A percentile compares a stretch with the other conserved stretches of the same genome.
Evolutionary conservation across 2,113 vertebrate species (phyloP).

Genomic region (Fukomys damarensis): DNA sequence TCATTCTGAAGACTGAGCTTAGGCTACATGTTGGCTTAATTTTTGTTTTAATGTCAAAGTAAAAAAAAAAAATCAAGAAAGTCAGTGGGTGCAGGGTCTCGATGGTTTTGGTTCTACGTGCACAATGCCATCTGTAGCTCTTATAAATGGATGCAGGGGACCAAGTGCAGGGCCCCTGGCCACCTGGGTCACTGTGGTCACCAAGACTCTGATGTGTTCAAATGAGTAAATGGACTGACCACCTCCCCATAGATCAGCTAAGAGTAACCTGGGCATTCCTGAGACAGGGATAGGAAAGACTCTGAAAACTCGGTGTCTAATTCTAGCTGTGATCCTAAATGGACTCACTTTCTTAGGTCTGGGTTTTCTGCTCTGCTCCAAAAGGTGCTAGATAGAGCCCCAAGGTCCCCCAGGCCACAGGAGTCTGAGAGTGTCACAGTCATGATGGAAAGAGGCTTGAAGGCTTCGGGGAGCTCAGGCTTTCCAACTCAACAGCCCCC

Average conservation of each 20-base stretch:
- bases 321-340: background rate
- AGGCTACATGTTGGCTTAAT: background rate
- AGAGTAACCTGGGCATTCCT: too few species aligned
- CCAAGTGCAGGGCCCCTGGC: too few species aligned
- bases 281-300: background rate
- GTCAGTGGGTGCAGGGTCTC: background rate
- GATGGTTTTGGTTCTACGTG: background rate
- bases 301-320: background rate
- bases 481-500: background rate
- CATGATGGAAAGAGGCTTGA: rapidly evolving
- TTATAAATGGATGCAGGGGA: background rate
- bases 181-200: background rate
- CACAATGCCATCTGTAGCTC: background rate
- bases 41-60: conserved; percentile 13
- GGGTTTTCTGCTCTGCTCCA: background rate
- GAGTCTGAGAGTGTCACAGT: rapidly evolving
- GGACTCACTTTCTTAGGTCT: background rate
- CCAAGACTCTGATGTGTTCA: background rate
- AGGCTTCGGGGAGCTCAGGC: background rate
- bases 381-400: background rate
- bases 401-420: background rate
- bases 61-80: background rate
- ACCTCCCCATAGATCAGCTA: background rate
- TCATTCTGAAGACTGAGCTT: background rate
- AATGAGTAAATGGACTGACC: background rate